Conservation (phyloP, 1,140 invertebrate species). For the Hypsibius dujardini region DNA sequence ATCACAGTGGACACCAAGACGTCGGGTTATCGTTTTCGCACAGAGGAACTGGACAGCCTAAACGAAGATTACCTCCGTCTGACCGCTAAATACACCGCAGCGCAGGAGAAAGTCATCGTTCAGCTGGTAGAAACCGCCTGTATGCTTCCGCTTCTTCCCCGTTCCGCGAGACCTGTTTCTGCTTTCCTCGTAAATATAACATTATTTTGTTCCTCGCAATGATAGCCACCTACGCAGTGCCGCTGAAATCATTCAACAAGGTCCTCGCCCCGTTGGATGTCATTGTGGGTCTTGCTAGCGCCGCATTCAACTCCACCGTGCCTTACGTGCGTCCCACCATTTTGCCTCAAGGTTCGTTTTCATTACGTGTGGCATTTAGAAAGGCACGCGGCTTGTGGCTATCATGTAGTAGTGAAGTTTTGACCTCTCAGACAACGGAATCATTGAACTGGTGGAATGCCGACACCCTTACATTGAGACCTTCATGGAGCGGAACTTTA, state of each 20-base stretch:
- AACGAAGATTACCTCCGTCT: constrained; percentile 52
- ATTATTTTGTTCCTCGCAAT: no score
- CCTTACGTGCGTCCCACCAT: constrained; percentile 62
- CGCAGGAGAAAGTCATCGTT: constrained; percentile 33
- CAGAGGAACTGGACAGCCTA: constrained; percentile 45
- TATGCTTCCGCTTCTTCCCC: no score
- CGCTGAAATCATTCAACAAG: constrained; percentile 53
- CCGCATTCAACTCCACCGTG: constrained; percentile 48
- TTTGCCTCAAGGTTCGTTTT: constrained; percentile 35
- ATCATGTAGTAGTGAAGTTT: no score
- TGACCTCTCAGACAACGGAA: constrained; percentile 36
- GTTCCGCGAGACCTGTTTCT: no score
- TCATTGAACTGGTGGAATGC: constrained; percentile 51
- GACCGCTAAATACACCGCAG: constrained; percentile 32
- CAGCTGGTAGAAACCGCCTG: constrained; percentile 47
- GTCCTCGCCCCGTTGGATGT: constrained; percentile 67
- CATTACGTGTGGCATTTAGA: constrained; percentile 11
- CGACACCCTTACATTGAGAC: constrained; percentile 82
- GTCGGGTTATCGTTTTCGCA: constrained; percentile 67
- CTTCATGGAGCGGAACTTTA: constrained; percentile 53
- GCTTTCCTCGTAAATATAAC: no score
- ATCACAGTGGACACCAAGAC: constrained; percentile 66
- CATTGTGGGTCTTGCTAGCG: constrained; percentile 60
- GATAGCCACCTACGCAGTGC: constrained; percentile 61
- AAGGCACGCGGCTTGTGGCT: no score